These are phyloP conservation scores for Ophraella communa DNA, from an alignment of 2,888 invertebrate species.

Conservation along the genomic window DNA sequence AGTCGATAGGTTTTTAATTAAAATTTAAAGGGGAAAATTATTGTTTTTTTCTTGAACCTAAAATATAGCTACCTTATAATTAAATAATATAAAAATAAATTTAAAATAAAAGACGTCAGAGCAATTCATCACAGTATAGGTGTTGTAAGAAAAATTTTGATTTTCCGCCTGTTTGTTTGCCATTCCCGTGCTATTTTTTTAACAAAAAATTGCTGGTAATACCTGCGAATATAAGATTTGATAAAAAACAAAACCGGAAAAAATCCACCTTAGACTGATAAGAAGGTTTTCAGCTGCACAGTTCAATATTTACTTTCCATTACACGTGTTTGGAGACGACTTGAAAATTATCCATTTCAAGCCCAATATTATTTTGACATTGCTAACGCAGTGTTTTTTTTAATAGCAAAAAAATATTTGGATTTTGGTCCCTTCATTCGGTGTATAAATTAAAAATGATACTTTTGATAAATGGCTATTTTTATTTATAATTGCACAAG, in stretches of 20 bases:
- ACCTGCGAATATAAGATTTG: slow-evolving; percentile 7
- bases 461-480: background rate
- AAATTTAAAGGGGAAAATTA: too few species aligned
- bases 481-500: background rate
- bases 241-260: slow-evolving; percentile 7
- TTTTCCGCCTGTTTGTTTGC: too few species aligned
- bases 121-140: too few species aligned
- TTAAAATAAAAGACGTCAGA: too few species aligned
- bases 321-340: slow-evolving; percentile 22
- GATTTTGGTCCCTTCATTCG: background rate
- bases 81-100: too few species aligned
- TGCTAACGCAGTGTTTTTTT: background rate
- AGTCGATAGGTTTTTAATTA: too few species aligned
- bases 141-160: too few species aligned
- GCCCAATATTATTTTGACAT: background rate
- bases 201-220: background rate
- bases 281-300: slow-evolving; percentile 26
- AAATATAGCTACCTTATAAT: too few species aligned
- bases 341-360: slow-evolving; percentile 10
- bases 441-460: background rate
- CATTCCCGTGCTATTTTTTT: background rate
- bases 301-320: slow-evolving; percentile 34
- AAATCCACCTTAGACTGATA: slow-evolving; percentile 20
- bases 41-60: too few species aligned
- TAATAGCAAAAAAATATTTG: background rate